phyloP scores from a whole-genome alignment of 92 coral and sea anemone species.

The Anthopleura xanthogrammica region DNA sequence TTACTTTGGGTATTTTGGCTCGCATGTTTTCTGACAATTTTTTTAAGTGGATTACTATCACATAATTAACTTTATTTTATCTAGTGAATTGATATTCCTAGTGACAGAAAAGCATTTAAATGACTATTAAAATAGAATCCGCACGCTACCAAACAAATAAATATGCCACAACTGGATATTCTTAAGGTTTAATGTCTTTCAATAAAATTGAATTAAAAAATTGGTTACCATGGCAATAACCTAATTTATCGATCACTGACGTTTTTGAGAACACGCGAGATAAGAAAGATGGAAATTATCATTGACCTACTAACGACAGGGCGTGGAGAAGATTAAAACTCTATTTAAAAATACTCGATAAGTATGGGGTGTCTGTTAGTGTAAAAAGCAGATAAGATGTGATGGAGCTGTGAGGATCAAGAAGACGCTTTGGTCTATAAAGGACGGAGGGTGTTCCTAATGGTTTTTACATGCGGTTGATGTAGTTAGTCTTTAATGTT shows the following conservation, averaged over 20 bases:
- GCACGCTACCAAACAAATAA: too few relatives aligned
- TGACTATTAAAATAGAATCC: too few relatives aligned
- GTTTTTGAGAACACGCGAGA: neutral
- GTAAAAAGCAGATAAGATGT: neutral
- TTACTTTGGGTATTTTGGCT: neutral
- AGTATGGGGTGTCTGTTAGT: neutral
- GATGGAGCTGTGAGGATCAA: neutral
- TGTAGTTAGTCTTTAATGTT: too few relatives aligned
- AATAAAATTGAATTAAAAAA: too few relatives aligned
- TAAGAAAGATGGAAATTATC: neutral
- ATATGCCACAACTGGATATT: too few relatives aligned
- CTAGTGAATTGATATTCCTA: neutral
- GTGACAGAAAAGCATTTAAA: too few relatives aligned
- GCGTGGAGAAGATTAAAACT: neutral
- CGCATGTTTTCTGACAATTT: neutral
- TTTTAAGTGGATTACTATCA: slow-evolving; percentile 4
- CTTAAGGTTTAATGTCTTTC: too few relatives aligned
- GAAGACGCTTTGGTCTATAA: too few relatives aligned
- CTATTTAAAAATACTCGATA: neutral
- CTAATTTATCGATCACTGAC: neutral
- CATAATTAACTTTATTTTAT: neutral
- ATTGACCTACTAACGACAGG: neutral
- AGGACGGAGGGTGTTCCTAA: too few relatives aligned
- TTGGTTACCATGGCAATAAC: neutral
- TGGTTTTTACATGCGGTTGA: too few relatives aligned